phyloP scores from a whole-genome alignment of 2,797 vertebrate genomes.

The Columba guinea region DNA sequence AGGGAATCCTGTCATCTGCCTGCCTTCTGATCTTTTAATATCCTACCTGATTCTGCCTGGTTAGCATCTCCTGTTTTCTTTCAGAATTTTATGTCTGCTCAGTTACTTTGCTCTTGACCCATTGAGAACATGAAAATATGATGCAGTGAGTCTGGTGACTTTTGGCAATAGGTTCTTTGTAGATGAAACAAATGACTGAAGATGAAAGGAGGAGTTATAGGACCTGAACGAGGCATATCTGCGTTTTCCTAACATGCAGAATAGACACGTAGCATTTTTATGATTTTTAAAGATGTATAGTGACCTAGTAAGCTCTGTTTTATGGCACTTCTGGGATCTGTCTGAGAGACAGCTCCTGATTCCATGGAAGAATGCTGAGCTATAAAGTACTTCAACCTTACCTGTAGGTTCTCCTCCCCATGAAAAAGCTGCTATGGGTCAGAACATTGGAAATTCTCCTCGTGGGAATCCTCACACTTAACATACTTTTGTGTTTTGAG shows the following conservation, averaged over 20 bases:
- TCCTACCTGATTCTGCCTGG: background rate
- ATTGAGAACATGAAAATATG: background rate
- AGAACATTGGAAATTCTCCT: background rate
- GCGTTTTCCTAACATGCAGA: background rate
- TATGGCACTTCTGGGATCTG: background rate
- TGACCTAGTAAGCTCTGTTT: background rate
- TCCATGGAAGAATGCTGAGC: background rate
- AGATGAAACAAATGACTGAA: background rate
- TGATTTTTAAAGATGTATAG: background rate
- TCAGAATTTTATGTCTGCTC: background rate
- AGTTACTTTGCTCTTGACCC: background rate
- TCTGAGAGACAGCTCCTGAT: background rate
- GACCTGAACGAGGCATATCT: background rate
- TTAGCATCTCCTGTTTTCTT: background rate
- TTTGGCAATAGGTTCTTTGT: background rate
- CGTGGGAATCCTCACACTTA: background rate
- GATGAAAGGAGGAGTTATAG: background rate
- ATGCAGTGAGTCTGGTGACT: background rate
- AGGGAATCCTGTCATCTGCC: background rate
- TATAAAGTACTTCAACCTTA: background rate
- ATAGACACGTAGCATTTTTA: background rate
- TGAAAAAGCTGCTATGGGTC: background rate
- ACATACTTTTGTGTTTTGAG: background rate
- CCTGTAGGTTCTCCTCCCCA: background rate
- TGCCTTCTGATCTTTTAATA: background rate